A percentile compares a stretch with the other conserved stretches of the same genome.
These are phyloP conservation scores for Orchesella flavescens DNA, from an alignment of 2,888 invertebrate species.

Conservation along the genomic window DNA sequence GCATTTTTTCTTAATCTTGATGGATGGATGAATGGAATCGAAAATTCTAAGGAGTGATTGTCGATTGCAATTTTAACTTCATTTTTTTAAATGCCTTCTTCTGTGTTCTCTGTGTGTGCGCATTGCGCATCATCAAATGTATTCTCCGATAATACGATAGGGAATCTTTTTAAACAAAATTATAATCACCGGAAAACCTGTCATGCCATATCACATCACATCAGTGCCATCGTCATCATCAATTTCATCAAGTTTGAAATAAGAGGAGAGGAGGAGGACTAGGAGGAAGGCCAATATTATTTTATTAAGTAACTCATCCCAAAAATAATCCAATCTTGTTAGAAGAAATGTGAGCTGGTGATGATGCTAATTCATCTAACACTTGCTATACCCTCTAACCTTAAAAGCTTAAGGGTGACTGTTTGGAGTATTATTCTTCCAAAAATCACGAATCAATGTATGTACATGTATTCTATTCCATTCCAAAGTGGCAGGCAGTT, in stretches of 20 bases:
- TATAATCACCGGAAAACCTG: slow-evolving; percentile 27
- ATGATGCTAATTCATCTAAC: no score
- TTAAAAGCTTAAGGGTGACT: no score
- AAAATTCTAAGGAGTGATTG: slow-evolving; percentile 14
- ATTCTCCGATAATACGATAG: no score
- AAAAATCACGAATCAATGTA: no score
- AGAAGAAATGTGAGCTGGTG: no score
- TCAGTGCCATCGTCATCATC: slow-evolving; percentile 33
- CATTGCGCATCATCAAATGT: no score
- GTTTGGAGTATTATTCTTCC: no score
- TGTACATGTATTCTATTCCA: no score
- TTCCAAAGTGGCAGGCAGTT: no score
- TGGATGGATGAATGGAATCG: slow-evolving; percentile 43
- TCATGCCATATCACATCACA: slow-evolving; percentile 37
- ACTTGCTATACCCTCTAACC: no score
- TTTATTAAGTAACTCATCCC: slow-evolving; percentile 42
- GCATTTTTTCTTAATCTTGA: slow-evolving; percentile 26
- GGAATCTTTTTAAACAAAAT: neutral
- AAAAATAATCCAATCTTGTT: no score
- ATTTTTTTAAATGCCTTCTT: neutral
- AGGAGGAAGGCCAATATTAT: slow-evolving; percentile 5
- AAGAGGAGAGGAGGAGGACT: neutral
- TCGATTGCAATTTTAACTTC: slow-evolving; percentile 12
- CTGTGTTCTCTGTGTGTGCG: neutral
- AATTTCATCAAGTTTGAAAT: slow-evolving; percentile 46